These are phyloP conservation scores for Rhopilema esculentum DNA, from an alignment of 30 jellyfish, hydroid and myxozoan genomes.

Conservation along the genomic window DNA sequence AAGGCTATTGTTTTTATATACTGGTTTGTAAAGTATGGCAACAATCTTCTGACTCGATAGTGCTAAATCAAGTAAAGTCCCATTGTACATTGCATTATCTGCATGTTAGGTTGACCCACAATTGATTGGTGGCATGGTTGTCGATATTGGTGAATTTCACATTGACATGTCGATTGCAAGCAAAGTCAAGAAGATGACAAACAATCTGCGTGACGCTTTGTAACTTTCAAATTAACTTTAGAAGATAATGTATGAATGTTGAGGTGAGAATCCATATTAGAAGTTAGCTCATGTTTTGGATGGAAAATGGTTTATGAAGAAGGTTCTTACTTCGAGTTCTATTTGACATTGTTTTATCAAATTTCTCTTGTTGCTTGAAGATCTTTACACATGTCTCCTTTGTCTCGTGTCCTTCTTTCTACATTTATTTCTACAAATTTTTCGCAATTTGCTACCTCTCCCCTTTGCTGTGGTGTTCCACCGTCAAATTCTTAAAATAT, in stretches of 20 bases:
- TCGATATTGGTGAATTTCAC: constrained; percentile 93
- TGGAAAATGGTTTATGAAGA: background rate
- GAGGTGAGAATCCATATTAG: background rate
- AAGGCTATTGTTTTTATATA: no score
- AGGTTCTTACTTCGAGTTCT: background rate
- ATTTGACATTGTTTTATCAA: background rate
- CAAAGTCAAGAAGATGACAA: constrained; percentile 78
- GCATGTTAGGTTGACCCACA: constrained; percentile 75
- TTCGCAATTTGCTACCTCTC: no score
- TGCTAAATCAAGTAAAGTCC: no score
- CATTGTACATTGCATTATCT: no score
- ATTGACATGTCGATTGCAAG: constrained; percentile 97
- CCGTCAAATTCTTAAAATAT: no score
- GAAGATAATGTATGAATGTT: background rate
- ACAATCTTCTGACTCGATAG: no score
- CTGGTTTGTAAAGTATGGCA: no score
- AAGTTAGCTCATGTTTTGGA: background rate
- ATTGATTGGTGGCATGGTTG: constrained; percentile 97
- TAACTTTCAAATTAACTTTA: background rate
- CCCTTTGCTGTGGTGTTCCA: no score
- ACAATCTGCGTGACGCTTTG: constrained; percentile 75
- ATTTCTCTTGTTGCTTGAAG: background rate
- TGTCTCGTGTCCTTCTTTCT: background rate
- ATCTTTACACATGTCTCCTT: background rate
- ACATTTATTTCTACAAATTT: background rate